Percentiles rank a stretch among this genome's conserved stretches.
Conservation (phyloP, 37 sponge, comb jelly and placozoan species). For the Corticium candelabrum region DNA sequence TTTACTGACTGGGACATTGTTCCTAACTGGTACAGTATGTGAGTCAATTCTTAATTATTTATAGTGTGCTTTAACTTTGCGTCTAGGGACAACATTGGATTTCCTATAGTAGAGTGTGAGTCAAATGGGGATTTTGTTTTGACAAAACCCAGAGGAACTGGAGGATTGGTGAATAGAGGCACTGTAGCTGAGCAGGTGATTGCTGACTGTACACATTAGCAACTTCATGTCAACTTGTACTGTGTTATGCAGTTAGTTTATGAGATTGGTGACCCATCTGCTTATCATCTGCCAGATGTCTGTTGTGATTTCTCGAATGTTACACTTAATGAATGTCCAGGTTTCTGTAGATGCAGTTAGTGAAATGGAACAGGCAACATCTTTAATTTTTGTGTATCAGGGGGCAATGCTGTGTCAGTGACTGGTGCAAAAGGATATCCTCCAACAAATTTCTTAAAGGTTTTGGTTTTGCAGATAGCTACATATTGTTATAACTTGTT, state of each 20-base stretch:
- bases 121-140: constrained; percentile 55
- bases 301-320: constrained; percentile 89
- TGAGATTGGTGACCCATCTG: constrained; percentile 86
- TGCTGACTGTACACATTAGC: background rate
- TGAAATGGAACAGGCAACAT: too few species aligned
- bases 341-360: background rate
- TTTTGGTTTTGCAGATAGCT: background rate
- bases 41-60: too few species aligned
- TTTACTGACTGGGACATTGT: constrained; percentile 94
- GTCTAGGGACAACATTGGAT: constrained; percentile 87
- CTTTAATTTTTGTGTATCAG: too few species aligned
- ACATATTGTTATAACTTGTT: background rate
- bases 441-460: constrained; percentile 16
- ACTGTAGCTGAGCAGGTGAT: constrained; percentile 88
- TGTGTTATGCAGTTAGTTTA: constrained; percentile 67
- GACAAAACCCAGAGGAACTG: constrained; percentile 75
- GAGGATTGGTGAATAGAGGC: constrained; percentile 69
- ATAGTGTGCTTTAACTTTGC: too few species aligned
- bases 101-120: constrained; percentile 86
- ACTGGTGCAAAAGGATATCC: constrained; percentile 66
- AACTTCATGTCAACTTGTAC: background rate
- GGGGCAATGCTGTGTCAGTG: constrained; percentile 57
- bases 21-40: constrained; percentile 56
- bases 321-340: constrained; percentile 26
- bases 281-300: constrained; percentile 93